Conservation (phyloP, 2,888 invertebrate genomes). For the Marasmarcha lunaedactyla region DNA sequence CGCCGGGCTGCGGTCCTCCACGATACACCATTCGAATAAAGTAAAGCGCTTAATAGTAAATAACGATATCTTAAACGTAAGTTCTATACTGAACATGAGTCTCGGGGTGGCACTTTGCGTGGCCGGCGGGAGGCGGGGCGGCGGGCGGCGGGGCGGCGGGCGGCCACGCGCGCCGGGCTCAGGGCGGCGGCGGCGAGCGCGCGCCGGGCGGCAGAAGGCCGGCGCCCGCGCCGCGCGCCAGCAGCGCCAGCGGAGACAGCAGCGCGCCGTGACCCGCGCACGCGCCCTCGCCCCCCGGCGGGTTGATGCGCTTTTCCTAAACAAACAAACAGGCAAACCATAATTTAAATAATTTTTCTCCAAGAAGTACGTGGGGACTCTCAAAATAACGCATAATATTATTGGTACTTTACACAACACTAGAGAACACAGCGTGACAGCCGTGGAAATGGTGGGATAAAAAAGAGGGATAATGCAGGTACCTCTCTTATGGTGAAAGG, state of each 20-base stretch:
- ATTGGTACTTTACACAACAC: no score
- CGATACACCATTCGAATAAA: not conserved
- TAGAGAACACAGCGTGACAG: no score
- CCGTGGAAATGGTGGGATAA: no score
- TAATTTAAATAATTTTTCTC: no score
- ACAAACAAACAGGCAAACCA: not conserved
- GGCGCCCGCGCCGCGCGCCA: constrained; percentile 34
- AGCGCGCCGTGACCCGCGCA: constrained; percentile 17
- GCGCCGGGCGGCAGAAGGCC: constrained; percentile 28
- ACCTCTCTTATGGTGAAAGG: no score
- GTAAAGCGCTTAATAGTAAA: not conserved
- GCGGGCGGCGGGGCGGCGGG: no score
- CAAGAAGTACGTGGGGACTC: no score
- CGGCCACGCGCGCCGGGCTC: no score
- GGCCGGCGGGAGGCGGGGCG: no score
- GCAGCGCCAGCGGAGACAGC: constrained; percentile 38
- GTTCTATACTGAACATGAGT: not conserved
- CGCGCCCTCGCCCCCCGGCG: constrained; percentile 74
- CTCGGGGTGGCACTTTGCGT: no score
- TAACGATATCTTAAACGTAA: not conserved
- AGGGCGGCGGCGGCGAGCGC: constrained; percentile 13
- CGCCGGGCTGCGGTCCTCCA: not conserved
- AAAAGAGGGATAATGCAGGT: no score
- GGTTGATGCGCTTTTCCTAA: constrained; percentile 90
- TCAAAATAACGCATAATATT: no score